A percentile compares a stretch with the other conserved stretches of the same genome.
phyloP scores from a whole-genome alignment of 1,140 invertebrate genomes.

The Procambarus clarkii region DNA sequence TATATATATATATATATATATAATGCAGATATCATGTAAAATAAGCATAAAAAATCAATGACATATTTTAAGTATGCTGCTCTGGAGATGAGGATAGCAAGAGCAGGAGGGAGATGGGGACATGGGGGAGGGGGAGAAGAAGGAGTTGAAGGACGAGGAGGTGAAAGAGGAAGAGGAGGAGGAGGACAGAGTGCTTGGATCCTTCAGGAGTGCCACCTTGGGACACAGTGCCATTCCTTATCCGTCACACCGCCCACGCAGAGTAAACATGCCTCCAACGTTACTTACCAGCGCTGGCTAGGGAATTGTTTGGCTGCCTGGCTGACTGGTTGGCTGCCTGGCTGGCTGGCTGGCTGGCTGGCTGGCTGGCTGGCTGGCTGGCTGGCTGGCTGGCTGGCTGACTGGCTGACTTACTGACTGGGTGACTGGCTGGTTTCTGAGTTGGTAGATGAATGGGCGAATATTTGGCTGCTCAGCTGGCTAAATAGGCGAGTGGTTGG shows the following conservation, averaged over 20 bases:
- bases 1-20: no score
- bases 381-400: no score
- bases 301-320: not conserved
- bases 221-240: not conserved
- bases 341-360: not conserved
- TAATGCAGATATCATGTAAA: no score
- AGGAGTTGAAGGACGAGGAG: not conserved
- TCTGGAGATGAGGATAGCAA: no score
- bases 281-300: not conserved
- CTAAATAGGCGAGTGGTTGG: no score
- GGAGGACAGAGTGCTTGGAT: not conserved
- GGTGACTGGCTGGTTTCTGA: not conserved
- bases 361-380: not conserved
- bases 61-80: no score
- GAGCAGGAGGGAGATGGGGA: no score
- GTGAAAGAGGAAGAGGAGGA: not conserved
- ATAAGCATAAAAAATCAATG: no score
- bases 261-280: not conserved
- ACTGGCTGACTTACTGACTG: no score
- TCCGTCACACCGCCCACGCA: not conserved
- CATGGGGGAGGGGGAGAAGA: not conserved
- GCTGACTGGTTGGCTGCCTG: no score
- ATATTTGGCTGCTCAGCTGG: no score
- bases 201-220: not conserved
- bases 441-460: no score